Percentiles rank a stretch among this genome's conserved stretches.
Evolutionary conservation across 2,797 vertebrate species (phyloP).

Genomic region (Sternarchorhynchus goeldii): DNA sequence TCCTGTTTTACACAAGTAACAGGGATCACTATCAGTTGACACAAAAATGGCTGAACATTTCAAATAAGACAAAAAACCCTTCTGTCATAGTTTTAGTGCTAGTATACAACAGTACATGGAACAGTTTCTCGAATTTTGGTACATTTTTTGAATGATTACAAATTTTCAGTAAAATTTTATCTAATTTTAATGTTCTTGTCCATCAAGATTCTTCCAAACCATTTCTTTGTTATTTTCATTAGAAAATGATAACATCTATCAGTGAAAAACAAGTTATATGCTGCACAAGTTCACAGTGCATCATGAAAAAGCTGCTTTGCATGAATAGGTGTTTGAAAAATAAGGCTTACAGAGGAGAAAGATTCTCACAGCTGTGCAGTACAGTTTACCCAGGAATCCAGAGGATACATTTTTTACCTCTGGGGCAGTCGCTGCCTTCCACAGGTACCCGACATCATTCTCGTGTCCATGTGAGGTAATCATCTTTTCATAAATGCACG

Average conservation of each 20-base stretch:
- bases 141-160: too few species aligned
- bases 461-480: constrained; percentile 92
- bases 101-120: background rate
- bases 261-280: constrained; percentile 41
- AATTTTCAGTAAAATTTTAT: too few species aligned
- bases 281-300: constrained; percentile 42
- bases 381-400: constrained; percentile 78
- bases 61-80: background rate
- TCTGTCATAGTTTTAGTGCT: background rate
- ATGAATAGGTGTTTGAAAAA: constrained; percentile 81
- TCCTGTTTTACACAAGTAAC: background rate
- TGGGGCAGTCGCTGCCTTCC: constrained; percentile 81
- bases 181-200: too few species aligned
- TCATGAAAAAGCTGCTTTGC: constrained; percentile 85
- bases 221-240: constrained; percentile 51
- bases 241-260: constrained; percentile 32
- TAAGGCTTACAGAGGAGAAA: constrained; percentile 82
- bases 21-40: background rate
- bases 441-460: constrained; percentile 80
- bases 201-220: too few species aligned
- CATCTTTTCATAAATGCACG: constrained; percentile 91
- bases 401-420: constrained; percentile 68
- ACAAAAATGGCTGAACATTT: background rate
- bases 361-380: constrained; percentile 84
- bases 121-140: too few species aligned